These are phyloP conservation scores for Excalfactoria chinensis DNA, from an alignment of 2,113 vertebrate genomes.

Conservation along the genomic window DNA sequence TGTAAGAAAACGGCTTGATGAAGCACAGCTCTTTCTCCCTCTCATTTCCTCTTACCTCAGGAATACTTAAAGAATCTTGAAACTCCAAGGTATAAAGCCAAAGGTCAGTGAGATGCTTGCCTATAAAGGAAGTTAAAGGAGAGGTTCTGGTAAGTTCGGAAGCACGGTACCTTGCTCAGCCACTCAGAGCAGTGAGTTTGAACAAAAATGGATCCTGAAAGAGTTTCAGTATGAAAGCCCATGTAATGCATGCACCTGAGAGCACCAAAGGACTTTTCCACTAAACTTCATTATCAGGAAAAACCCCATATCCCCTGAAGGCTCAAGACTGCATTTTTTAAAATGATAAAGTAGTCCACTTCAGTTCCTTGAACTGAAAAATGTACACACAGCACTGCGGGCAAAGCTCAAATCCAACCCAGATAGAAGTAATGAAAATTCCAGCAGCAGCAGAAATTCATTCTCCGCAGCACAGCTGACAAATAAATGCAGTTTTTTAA, in stretches of 20 bases:
- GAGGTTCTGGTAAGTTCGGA: constrained; percentile 70
- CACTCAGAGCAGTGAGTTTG: constrained; percentile 66
- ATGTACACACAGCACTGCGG: neutral
- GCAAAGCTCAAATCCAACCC: neutral
- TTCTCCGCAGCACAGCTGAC: neutral
- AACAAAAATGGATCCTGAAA: constrained; percentile 23
- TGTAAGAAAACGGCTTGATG: neutral
- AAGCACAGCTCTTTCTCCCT: constrained; percentile 24
- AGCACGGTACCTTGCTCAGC: constrained; percentile 53
- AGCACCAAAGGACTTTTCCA: neutral
- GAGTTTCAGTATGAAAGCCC: constrained; percentile 2
- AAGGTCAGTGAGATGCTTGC: constrained; percentile 68
- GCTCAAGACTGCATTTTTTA: neutral
- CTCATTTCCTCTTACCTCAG: constrained; percentile 67
- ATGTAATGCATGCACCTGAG: neutral
- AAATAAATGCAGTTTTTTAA: neutral
- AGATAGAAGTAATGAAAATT: neutral
- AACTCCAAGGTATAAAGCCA: constrained; percentile 70
- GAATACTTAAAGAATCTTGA: constrained; percentile 70
- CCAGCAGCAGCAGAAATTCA: neutral
- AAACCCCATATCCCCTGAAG: neutral
- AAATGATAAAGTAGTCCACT: neutral
- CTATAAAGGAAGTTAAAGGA: constrained; percentile 74
- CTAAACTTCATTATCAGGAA: neutral
- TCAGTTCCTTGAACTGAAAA: neutral